Conservation (phyloP, 2,888 invertebrate species). For the Leptopilina syphax region DNA sequence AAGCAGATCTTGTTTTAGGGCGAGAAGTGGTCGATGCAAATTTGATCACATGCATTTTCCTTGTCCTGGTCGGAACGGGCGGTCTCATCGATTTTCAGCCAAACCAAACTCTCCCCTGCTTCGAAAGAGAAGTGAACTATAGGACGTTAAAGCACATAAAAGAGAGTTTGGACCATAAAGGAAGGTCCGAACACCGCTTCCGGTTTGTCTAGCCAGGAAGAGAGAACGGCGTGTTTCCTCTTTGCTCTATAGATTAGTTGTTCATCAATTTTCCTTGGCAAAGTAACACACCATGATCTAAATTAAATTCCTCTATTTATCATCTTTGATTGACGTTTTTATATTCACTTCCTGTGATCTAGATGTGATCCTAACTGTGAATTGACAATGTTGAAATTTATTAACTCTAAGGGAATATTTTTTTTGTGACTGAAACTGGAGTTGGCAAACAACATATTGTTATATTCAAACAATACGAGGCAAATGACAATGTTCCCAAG, state of each 20-base stretch:
- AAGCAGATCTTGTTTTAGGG: constrained; percentile 29
- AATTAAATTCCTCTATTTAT: constrained; percentile 13
- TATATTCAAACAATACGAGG: background rate
- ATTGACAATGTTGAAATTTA: background rate
- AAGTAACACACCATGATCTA: background rate
- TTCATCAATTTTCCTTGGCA: constrained; percentile 10
- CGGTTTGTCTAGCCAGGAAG: constrained; percentile 49
- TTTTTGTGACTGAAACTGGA: background rate
- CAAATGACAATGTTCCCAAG: constrained; percentile 26
- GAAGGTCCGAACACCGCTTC: constrained; percentile 48
- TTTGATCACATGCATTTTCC: constrained; percentile 41
- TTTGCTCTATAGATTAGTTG: background rate
- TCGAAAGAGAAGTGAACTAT: constrained; percentile 8
- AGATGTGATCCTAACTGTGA: background rate
- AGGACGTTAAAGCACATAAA: constrained; percentile 42
- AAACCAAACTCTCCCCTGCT: background rate
- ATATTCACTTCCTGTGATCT: too few species aligned
- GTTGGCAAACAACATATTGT: background rate
- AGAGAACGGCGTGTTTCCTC: constrained; percentile 32
- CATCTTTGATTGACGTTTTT: background rate
- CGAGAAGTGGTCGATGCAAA: constrained; percentile 40
- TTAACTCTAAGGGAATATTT: background rate
- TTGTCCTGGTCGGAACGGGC: constrained; percentile 34
- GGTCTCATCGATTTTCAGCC: constrained; percentile 49
- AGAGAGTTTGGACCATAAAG: constrained; percentile 51